phyloP scores from a whole-genome alignment of 2,113 vertebrate genomes.

The Nibea albiflora region DNA sequence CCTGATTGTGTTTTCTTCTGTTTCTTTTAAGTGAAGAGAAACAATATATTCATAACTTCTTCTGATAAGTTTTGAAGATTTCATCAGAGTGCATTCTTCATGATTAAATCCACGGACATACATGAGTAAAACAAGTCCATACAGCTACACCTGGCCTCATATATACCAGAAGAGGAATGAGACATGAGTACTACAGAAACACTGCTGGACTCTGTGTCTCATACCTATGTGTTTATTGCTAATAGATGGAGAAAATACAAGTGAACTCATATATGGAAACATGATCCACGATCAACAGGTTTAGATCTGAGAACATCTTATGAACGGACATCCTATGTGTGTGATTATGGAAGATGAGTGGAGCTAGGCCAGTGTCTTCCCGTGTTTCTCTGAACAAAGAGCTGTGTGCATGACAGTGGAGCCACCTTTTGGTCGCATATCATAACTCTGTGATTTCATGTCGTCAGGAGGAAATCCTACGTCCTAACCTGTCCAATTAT shows the following conservation, averaged over 20 bases:
- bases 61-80: no score
- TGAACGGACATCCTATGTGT: background rate
- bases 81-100: no score
- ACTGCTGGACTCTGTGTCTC: background rate
- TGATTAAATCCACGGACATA: background rate
- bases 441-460: background rate
- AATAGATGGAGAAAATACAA: background rate
- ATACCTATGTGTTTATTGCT: background rate
- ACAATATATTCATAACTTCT: background rate
- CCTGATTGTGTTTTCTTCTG: background rate
- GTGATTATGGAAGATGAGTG: background rate
- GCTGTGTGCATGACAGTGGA: background rate
- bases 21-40: background rate
- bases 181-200: no score
- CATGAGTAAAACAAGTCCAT: background rate
- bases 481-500: no score
- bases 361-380: background rate
- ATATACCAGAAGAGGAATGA: background rate
- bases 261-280: background rate
- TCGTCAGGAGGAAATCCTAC: no score
- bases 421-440: conserved; percentile 8
- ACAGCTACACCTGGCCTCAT: background rate
- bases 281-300: background rate
- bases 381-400: background rate
- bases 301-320: background rate